Conservation (phyloP, 2,113 vertebrate species). For the Pseudorasbora parva region DNA sequence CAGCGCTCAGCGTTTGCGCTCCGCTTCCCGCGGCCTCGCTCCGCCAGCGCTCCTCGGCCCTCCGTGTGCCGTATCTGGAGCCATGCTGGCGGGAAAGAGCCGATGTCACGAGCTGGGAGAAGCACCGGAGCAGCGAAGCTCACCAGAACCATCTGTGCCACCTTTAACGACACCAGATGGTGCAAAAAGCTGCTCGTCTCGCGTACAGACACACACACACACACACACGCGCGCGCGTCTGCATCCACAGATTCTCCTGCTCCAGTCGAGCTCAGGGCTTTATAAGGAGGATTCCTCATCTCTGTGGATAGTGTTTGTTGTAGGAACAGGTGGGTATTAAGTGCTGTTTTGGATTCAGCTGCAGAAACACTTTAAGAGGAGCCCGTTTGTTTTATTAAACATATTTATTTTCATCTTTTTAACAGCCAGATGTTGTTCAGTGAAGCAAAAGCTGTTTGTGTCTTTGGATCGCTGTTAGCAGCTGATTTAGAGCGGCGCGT, state of each 20-base stretch:
- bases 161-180: conserved; percentile 57
- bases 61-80: neutral
- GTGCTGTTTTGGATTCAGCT: neutral
- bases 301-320: neutral
- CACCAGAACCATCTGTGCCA: conserved; percentile 65
- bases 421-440: conserved; percentile 13
- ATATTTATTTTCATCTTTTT: neutral
- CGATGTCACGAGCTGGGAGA: neutral
- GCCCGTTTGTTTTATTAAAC: conserved; percentile 7
- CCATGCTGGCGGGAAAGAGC: conserved; percentile 30
- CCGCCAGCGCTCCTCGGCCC: neutral
- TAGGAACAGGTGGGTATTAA: neutral
- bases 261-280: neutral
- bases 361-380: neutral
- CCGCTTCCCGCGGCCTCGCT: neutral
- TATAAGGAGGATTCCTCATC: neutral
- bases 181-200: neutral
- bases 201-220: conserved; percentile 44
- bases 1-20: neutral
- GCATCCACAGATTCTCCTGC: neutral
- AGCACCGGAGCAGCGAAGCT: conserved; percentile 58
- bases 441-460: neutral
- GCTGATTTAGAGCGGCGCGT: conserved; percentile 20
- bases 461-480: neutral
- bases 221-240: neutral